Evolutionary conservation across 64 coral and sea anemone species (phyloP).

Genomic region (Platygyra sinensis): DNA sequence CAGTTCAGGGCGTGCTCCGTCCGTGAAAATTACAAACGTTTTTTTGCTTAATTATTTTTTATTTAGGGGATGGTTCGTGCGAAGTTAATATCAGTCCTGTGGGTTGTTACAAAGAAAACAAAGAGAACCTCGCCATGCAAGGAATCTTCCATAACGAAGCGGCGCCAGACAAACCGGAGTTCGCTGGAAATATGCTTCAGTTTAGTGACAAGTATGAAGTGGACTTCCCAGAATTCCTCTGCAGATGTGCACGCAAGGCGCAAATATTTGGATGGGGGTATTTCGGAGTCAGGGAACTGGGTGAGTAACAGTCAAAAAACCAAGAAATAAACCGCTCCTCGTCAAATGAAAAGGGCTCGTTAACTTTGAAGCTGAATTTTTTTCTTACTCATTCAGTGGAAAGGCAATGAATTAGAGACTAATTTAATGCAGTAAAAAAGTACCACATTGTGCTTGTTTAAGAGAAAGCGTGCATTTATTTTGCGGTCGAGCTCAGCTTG

Average conservation of each 20-base stretch:
- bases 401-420: no score
- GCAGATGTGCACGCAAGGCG: not conserved
- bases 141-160: constrained; percentile 25
- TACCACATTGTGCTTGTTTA: no score
- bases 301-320: not conserved
- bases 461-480: no score
- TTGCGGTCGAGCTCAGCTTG: no score
- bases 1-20: no score
- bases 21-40: no score
- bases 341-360: no score
- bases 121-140: not conserved
- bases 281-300: constrained; percentile 24
- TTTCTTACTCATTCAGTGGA: no score
- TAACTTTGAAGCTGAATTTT: no score
- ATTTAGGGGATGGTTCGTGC: not conserved
- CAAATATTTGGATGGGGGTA: not conserved
- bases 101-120: constrained; percentile 45
- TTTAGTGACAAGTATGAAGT: not conserved
- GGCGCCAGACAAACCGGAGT: not conserved
- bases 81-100: constrained; percentile 33
- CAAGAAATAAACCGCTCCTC: no score
- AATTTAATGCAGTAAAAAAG: no score
- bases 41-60: no score
- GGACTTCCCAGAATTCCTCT: constrained; percentile 16
- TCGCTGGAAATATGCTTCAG: not conserved